Conservation (phyloP, 2,888 invertebrate species). For the Nephrotoma appendiculata region DNA sequence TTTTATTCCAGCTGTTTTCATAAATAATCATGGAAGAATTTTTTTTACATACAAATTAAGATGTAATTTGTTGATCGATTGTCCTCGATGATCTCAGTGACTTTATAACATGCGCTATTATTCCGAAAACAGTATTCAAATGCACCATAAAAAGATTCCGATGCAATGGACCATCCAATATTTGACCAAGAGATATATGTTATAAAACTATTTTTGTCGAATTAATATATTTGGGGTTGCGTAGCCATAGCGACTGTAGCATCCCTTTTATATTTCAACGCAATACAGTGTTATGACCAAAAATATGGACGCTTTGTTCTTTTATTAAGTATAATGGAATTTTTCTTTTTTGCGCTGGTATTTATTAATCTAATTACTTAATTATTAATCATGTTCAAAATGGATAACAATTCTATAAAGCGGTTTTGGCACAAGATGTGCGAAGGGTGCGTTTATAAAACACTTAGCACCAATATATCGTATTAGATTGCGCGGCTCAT, state of each 20-base stretch:
- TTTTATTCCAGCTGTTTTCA: not conserved
- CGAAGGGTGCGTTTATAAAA: not conserved
- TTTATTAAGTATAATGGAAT: not conserved
- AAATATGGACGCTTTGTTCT: not conserved
- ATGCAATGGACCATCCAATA: not conserved
- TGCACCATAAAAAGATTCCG: too few relatives aligned
- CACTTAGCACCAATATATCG: not conserved
- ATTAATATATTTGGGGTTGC: not conserved
- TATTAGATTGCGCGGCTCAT: not conserved
- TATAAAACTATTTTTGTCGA: not conserved
- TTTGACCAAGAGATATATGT: not conserved
- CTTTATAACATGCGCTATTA: too few relatives aligned
- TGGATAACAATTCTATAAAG: not conserved
- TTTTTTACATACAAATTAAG: not conserved
- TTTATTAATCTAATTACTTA: not conserved
- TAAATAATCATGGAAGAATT: not conserved
- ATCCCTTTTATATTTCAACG: not conserved
- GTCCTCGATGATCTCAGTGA: not conserved
- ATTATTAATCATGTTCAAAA: not conserved
- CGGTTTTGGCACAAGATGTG: not conserved
- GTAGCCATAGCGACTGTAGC: not conserved
- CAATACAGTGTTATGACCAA: not conserved
- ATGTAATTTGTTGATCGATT: not conserved
- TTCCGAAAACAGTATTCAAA: too few relatives aligned
- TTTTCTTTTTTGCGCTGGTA: not conserved